Evolutionary conservation across 1,140 invertebrate genomes (phyloP).

Genomic region (Zophobas morio): DNA sequence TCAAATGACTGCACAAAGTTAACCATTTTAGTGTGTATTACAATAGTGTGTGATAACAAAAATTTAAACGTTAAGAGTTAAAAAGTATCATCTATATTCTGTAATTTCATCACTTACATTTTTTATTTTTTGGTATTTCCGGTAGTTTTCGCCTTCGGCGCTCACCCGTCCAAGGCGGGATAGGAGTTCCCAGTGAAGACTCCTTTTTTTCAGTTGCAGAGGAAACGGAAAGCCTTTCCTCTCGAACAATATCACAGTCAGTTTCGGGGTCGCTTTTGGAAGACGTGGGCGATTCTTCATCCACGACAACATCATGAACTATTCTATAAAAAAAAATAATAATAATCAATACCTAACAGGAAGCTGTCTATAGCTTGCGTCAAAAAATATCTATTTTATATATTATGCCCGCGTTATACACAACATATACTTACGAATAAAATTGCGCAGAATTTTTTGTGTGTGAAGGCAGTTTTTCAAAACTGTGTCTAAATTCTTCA

Average conservation of each 20-base stretch:
- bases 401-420: too few species aligned
- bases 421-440: conserved; percentile 75
- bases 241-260: conserved; percentile 65
- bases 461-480: conserved; percentile 83
- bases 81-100: neutral
- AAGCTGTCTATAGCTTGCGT: neutral
- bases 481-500: conserved; percentile 90
- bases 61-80: neutral
- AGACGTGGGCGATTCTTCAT: conserved; percentile 82
- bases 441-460: conserved; percentile 82
- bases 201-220: conserved; percentile 42
- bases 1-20: too few species aligned
- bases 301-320: conserved; percentile 83
- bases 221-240: conserved; percentile 39
- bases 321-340: conserved; percentile 69
- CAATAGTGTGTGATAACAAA: neutral
- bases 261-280: conserved; percentile 77
- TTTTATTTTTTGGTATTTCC: conserved; percentile 89
- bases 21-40: too few species aligned
- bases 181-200: conserved; percentile 55
- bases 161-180: conserved; percentile 69
- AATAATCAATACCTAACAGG: conserved; percentile 10
- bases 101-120: conserved; percentile 74
- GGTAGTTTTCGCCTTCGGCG: conserved; percentile 84
- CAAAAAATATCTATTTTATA: too few species aligned